Conservation (phyloP, 1,140 invertebrate genomes). For the Yoshiicerus persimilis region DNA sequence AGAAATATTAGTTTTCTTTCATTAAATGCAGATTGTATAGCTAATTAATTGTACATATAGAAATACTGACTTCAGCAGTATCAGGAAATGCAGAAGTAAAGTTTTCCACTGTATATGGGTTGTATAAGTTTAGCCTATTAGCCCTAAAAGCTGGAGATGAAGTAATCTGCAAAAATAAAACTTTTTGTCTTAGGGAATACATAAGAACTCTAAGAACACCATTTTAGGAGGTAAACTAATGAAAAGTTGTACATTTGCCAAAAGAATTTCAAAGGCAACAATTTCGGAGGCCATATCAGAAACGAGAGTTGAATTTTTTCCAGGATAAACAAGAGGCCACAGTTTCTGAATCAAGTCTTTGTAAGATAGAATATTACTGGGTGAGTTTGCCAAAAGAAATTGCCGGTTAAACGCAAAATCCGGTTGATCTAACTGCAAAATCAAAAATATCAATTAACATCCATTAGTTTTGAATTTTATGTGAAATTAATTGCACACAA, state of each 20-base stretch:
- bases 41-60: background rate
- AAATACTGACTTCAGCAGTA: background rate
- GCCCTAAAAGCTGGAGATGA: background rate
- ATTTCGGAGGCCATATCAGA: background rate
- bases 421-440: conserved; percentile 13
- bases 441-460: background rate
- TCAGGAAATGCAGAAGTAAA: background rate
- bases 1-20: background rate
- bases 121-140: background rate
- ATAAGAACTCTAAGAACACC: too few relatives aligned
- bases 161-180: background rate
- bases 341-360: background rate
- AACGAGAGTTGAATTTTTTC: background rate
- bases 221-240: background rate
- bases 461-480: background rate
- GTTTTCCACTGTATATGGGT: background rate
- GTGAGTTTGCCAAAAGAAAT: background rate
- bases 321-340: conserved; percentile 9
- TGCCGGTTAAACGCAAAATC: background rate
- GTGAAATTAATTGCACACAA: background rate
- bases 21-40: too few relatives aligned
- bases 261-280: background rate
- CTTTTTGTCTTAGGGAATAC: too few relatives aligned
- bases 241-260: background rate
- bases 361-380: background rate